These are phyloP conservation scores for Phymanthus crucifer DNA, from an alignment of 92 coral and sea anemone species.

Conservation along the genomic window DNA sequence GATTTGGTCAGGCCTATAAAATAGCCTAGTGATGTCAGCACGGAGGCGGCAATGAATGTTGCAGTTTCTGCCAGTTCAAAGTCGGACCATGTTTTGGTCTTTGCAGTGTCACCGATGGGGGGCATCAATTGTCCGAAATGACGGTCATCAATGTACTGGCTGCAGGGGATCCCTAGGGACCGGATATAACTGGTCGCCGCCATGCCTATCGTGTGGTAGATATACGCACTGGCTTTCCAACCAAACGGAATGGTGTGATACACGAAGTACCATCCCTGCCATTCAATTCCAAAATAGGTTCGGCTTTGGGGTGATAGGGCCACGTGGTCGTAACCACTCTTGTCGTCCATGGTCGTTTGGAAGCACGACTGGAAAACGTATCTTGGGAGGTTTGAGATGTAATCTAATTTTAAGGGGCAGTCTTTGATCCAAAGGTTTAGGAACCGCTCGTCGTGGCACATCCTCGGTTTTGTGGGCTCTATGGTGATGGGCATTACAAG, in stretches of 20 bases:
- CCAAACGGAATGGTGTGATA: constrained; percentile 38
- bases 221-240: constrained; percentile 49
- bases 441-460: constrained; percentile 44
- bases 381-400: constrained; percentile 26
- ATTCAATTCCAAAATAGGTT: constrained; percentile 24
- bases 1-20: constrained; percentile 42
- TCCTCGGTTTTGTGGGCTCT: constrained; percentile 29
- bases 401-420: constrained; percentile 25
- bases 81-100: constrained; percentile 6
- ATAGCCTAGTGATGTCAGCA: constrained; percentile 34
- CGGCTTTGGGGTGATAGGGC: not conserved
- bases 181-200: constrained; percentile 39
- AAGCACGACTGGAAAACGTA: not conserved
- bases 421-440: constrained; percentile 41
- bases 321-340: constrained; percentile 41
- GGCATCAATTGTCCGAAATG: constrained; percentile 46
- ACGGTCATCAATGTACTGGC: constrained; percentile 59
- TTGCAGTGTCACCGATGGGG: not conserved
- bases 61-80: constrained; percentile 32
- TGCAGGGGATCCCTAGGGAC: constrained; percentile 37
- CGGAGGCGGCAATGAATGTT: constrained; percentile 30
- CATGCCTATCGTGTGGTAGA: constrained; percentile 48
- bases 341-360: constrained; percentile 33
- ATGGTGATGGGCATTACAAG: constrained; percentile 38
- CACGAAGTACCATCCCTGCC: constrained; percentile 47